Evolutionary conservation across 2,797 vertebrate genomes (phyloP), one percentile per base, ranked within the genome.

Genomic region (Tauraco hartlaubi): DNA sequence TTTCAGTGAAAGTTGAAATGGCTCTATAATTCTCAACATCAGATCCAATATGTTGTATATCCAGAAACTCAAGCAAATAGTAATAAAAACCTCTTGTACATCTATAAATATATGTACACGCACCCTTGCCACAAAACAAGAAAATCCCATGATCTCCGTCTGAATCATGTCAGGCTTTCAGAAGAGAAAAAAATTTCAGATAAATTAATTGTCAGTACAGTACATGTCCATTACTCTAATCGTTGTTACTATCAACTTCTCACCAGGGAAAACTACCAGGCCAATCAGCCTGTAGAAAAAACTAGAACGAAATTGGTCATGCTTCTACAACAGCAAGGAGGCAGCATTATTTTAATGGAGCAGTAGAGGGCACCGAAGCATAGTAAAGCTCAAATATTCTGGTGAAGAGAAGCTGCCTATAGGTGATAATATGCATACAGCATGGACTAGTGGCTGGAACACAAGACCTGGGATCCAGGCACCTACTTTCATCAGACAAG

Each of bases 291-390:
- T 51, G 14, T 1, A 31, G 25, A 9, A 43, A 26, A 26, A 48
- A 28, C 14, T 5, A 52, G 9, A 76, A 71, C 12, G 48, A 72
- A 80, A 41, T 12, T 3, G 51, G 37, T 22, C 41, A 2, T 2
- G 35, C 11, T 67, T 78, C 72, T 49, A 3, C 2, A 17, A 44
- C 0, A 76, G 71, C n/a, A 55, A 75, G 88, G 73, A 84, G 62
- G 85, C 66, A 94, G 96, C 95, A 96, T 67, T 97, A 90, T 96
- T 95, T 90, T 48, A 88, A 49, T 0, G 17, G 83, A 90, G 91
- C 96, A 95, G 91, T 49, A 96, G 96, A 97, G 95, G 95, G 96
- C 96, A 97, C 90, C 83, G 95, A 94, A 96, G 90, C 94, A 76
- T 76, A 97, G 91, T 63, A 63, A 91, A 96, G 96, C 76, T 85